phyloP scores from a whole-genome alignment of 2,888 invertebrate genomes.

The Acrocyrtus sp. region DNA sequence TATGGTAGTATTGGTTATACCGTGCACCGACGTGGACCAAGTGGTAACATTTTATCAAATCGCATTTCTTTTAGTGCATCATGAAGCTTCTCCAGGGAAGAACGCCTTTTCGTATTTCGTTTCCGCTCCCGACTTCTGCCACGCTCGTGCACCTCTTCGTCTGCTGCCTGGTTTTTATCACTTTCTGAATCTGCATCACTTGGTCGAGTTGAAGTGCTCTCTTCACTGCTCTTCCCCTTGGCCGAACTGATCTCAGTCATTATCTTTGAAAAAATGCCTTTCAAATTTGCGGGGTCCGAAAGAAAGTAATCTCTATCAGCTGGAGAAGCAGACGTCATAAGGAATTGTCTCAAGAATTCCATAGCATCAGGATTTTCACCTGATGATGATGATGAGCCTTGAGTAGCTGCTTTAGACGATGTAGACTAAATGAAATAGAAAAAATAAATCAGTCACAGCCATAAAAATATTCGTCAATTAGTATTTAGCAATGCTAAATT shows the following conservation, averaged over 20 bases:
- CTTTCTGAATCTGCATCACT: background rate
- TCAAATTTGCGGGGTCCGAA: constrained; percentile 33
- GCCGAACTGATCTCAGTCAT: constrained; percentile 26
- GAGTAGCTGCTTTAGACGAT: constrained; percentile 21
- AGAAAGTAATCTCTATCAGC: constrained; percentile 35
- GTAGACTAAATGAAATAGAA: background rate
- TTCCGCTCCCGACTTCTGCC: constrained; percentile 37
- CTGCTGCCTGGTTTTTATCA: constrained; percentile 6
- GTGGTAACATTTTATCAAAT: constrained; percentile 59
- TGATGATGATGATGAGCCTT: constrained; percentile 1
- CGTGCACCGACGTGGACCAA: constrained; percentile 58
- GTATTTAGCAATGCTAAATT: background rate
- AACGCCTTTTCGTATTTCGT: constrained; percentile 52
- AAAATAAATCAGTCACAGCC: no score
- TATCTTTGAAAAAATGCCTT: constrained; percentile 42
- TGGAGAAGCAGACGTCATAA: constrained; percentile 33
- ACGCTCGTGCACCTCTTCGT: constrained; percentile 29
- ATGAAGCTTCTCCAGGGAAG: constrained; percentile 61
- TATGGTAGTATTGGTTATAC: no score
- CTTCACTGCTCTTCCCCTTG: constrained; percentile 1
- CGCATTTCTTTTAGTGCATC: constrained; percentile 62
- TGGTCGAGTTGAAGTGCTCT: background rate
- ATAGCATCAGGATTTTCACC: constrained; percentile 39
- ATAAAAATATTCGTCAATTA: background rate
- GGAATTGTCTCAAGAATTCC: constrained; percentile 42